Evolutionary conservation across 2,113 vertebrate species (phyloP).

Genomic region (Ctenomys sociabilis): DNA sequence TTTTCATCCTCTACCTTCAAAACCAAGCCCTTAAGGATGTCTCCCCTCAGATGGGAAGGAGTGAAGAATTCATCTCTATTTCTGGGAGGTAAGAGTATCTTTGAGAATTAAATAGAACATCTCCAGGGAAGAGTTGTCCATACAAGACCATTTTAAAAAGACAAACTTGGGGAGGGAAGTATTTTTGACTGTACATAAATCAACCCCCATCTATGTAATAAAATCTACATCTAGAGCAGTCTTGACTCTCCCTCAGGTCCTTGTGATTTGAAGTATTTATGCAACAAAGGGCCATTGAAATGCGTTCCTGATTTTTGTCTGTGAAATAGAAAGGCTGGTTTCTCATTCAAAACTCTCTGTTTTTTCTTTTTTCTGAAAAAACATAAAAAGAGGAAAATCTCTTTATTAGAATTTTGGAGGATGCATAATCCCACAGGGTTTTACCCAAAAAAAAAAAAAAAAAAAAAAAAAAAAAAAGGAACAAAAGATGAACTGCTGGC

Average conservation of each 20-base stretch:
- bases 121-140: not conserved
- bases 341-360: slow-evolving; percentile 37
- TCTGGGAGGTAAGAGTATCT: not conserved
- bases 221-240: slow-evolving; percentile 9
- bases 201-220: slow-evolving; percentile 35
- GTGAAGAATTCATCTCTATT: not conserved
- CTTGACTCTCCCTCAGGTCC: not conserved
- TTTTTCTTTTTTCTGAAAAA: slow-evolving; percentile 54
- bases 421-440: not conserved
- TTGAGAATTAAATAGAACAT: not conserved
- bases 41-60: not conserved
- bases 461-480: slow-evolving; percentile 52
- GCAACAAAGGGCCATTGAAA: slow-evolving; percentile 64
- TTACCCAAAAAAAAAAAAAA: too few relatives aligned
- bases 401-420: slow-evolving; percentile 60
- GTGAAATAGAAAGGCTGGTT: slow-evolving; percentile 52
- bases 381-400: not conserved
- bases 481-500: not conserved
- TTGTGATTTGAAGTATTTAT: slow-evolving; percentile 55
- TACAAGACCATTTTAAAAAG: not conserved
- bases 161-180: not conserved
- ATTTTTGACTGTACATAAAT: slow-evolving; percentile 56
- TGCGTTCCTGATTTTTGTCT: slow-evolving; percentile 49
- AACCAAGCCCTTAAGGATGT: not conserved
- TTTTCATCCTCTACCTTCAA: accelerated